Base-by-base conservation (phyloP, 30 jellyfish, hydroid and myxozoan genomes). In the Sanderia malayensis region DNA sequence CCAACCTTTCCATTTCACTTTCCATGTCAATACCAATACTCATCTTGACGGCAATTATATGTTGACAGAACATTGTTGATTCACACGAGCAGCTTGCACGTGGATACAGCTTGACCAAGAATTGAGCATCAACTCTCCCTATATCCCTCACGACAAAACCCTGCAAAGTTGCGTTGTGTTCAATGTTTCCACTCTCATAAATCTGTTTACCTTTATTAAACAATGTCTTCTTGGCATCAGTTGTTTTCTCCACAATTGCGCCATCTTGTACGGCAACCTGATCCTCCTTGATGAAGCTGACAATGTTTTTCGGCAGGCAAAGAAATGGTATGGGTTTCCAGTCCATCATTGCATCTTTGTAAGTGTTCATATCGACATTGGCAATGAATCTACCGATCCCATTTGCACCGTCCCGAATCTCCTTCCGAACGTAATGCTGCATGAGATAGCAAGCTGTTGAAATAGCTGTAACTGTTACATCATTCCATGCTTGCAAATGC, bases 11-110 rank as follows among this genome's bases (percentile, higher is more conserved):
- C 89, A 87, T 67, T 27, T 87, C 96, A 65, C 74, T 80, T 30
- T 87, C 96, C 79, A 87, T 87, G 44, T 87, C 89, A 26, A 87
- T 82, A 4, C 96, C 96, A 22, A 87, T 64, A 64, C 96, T 87
- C 47, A 87, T 79, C 67, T 87, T 87, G 1, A 80, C 96, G n/a
- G 96, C 96, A 31, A 87, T 70, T 33, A 87, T 87, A 31, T 87
- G 96, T 27, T 83, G 80, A 69, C 96, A 87, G 34, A 87, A 67
- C 88, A 94, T 70, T 52, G 81, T 58, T 2, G 86, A 89, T 57
- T 70, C 87, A 57, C 96, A 87, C n/a, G 94, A 18, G 58, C 96
- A 87, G 9, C 94, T 69, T 29, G 89, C 84, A 24, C 89, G 84
- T 0, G 96, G 96, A 44, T 69, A 84, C 9, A 87, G 81, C 59